Conservation (phyloP, 30 jellyfish, hydroid and myxozoan genomes). For the Aurelia sp. region DNA sequence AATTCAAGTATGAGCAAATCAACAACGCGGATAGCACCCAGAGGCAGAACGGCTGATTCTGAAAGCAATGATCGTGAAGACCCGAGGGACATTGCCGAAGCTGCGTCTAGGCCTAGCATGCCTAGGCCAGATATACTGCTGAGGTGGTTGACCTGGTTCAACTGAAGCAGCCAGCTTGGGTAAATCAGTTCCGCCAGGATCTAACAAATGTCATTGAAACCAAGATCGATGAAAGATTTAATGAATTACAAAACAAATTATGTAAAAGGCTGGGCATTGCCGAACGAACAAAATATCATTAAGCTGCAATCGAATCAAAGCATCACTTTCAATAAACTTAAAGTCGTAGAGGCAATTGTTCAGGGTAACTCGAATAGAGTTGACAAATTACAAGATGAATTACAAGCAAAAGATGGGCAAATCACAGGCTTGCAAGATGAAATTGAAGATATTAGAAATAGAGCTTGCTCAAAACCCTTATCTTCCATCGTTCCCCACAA, state of each 20-base stretch:
- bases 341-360: too few species aligned
- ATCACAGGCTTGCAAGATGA: too few species aligned
- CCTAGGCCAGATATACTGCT: neutral
- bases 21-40: too few species aligned
- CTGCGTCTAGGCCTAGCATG: conserved; percentile 8
- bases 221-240: conserved; percentile 21
- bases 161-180: conserved; percentile 41
- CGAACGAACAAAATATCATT: conserved; percentile 7
- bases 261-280: conserved; percentile 24
- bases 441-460: too few species aligned
- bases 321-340: conserved; percentile 15
- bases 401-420: too few species aligned
- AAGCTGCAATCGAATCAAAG: conserved; percentile 1
- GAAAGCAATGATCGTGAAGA: neutral
- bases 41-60: neutral
- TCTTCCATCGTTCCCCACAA: too few species aligned
- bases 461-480: too few species aligned
- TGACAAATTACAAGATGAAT: too few species aligned
- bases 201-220: conserved; percentile 27
- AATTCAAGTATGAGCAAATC: too few species aligned
- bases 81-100: neutral
- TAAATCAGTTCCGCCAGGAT: conserved; percentile 16
- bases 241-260: conserved; percentile 18
- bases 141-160: neutral
- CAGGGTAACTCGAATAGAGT: too few species aligned